Evolutionary conservation across 2,113 vertebrate species (phyloP), one percentile per base, ranked within the genome.

Genomic region (Nipponia nippon): DNA sequence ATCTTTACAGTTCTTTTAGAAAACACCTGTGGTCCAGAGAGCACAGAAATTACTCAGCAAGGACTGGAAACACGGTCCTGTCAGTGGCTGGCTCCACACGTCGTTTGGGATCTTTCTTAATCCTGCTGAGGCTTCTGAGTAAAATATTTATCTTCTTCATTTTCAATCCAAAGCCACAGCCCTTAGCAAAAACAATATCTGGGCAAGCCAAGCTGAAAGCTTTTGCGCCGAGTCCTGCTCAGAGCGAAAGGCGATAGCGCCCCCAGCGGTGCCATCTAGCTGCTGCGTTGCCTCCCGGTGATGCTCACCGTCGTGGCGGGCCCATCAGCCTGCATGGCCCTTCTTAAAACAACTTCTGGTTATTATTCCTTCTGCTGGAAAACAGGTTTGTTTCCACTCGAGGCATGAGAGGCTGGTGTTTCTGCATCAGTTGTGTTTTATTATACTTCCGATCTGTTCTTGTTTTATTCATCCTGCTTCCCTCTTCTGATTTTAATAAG

Each of bases 231-330:
- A 32, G 27, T 6, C 8, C 12, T 47, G 46, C 52, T 89, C 50
- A 52, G 89, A 94, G 44, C 2, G 38, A 71, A 50, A 36, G 55
- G 56, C 13, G 71, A 85, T 95, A 20, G 62, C 4, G 17, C 50
- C 89, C 95, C 77, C 46, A 0, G 90, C 63, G 50, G 55, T 97
- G 98, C 97, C 97, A 96, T 83, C 97, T 98, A 97, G 97, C 97
- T 95, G 97, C 77, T 55, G 63, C 3, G 7, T 21, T 55, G 59
- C 50, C 52, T 52, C 44, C 10, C 1, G 32, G 36, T 22, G 44
- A 89, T 72, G 52, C 76, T 95, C 17, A 5, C 40, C 9, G 9
- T 55, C 65, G 15, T 56, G n/a, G 40, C 19, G 29, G 3, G 38
- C 27, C 76, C 11, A 0, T 34, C 55, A 59, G 38, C 12, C 75